A percentile compares a stretch with the other conserved stretches of the same genome.
Evolutionary conservation across 35 echinoderm and acorn worm genomes (phyloP).

Genomic region (Apostichopus japonicus): DNA sequence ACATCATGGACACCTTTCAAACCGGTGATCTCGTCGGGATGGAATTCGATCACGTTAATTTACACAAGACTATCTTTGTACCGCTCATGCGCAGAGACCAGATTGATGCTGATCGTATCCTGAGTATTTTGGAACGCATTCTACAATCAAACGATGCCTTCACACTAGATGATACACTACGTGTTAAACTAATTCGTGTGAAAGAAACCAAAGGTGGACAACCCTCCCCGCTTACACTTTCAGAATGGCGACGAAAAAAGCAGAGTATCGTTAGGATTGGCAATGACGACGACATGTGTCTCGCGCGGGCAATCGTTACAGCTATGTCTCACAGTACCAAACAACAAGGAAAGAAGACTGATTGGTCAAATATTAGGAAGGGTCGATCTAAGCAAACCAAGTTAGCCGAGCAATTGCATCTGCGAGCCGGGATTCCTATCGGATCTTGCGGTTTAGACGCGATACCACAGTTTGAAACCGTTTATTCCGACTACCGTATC

Average conservation of each 20-base stretch:
- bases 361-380: too few relatives aligned
- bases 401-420: background rate
- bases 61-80: slow-evolving; percentile 2
- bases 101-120: background rate
- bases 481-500: background rate
- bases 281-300: too few relatives aligned
- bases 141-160: background rate
- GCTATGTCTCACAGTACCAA: too few relatives aligned
- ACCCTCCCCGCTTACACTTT: background rate
- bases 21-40: background rate
- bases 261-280: background rate
- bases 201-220: background rate
- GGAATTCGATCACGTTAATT: background rate
- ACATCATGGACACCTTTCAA: background rate
- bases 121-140: background rate
- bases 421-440: background rate
- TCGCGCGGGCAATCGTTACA: background rate
- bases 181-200: background rate
- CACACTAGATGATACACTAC: background rate
- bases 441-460: background rate
- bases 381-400: background rate
- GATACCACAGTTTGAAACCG: background rate
- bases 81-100: too few relatives aligned
- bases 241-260: background rate
- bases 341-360: too few relatives aligned